Percentiles rank a stretch among this genome's conserved stretches.
These are phyloP conservation scores for Andricus curvator DNA, from an alignment of 2,888 invertebrate species.

Conservation along the genomic window DNA sequence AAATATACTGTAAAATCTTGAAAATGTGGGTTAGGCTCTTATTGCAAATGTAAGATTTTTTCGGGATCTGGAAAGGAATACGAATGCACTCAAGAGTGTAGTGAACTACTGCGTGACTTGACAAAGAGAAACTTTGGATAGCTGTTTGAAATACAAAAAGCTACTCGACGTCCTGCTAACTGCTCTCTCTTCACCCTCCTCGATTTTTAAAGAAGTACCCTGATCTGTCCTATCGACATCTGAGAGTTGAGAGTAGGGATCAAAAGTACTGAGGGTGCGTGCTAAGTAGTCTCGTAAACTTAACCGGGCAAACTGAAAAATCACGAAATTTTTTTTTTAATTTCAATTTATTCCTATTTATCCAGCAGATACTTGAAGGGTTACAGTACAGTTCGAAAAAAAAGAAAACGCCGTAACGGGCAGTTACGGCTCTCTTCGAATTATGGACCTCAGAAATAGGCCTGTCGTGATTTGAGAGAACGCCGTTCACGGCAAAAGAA, in stretches of 20 bases:
- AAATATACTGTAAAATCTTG: too few species aligned
- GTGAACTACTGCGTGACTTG: constrained; percentile 68
- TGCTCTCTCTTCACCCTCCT: constrained; percentile 48
- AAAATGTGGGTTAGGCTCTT: background rate
- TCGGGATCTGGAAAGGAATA: background rate
- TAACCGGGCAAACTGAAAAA: too few species aligned
- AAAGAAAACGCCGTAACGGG: too few species aligned
- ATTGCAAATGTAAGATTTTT: constrained; percentile 12
- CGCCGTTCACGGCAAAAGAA: too few species aligned
- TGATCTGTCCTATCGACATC: constrained; percentile 77
- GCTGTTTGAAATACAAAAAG: constrained; percentile 63
- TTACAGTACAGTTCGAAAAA: too few species aligned
- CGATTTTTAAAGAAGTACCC: constrained; percentile 52
- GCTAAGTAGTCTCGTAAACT: constrained; percentile 1
- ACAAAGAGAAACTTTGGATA: constrained; percentile 71
- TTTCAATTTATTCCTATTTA: too few species aligned
- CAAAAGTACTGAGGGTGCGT: constrained; percentile 44
- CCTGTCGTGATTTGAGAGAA: too few species aligned
- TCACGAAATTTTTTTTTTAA: too few species aligned
- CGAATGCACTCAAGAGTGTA: background rate
- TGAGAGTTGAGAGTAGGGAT: constrained; percentile 48
- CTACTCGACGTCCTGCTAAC: constrained; percentile 61
- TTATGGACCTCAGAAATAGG: too few species aligned
- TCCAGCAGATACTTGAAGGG: too few species aligned
- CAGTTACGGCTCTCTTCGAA: too few species aligned